Conservation (phyloP, 1,140 invertebrate species). For the Centruroides vittatus region DNA sequence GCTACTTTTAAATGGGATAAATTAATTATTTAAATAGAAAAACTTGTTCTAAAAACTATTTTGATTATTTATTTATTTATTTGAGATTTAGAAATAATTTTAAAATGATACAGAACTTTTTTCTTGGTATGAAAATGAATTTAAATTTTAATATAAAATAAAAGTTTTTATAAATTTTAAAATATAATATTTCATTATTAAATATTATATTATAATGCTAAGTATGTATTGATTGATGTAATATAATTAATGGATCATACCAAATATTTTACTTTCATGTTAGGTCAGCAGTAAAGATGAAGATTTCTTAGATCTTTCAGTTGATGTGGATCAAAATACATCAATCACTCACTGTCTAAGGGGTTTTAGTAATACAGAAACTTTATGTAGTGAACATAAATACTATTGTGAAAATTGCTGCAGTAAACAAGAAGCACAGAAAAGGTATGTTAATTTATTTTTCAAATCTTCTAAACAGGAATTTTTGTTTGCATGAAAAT, state of each 20-base stretch:
- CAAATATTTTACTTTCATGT: slow-evolving; percentile 3
- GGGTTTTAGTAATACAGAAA: slow-evolving; percentile 97
- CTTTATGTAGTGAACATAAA: slow-evolving; percentile 98
- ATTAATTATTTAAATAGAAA: too few relatives aligned
- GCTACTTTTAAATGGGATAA: too few relatives aligned
- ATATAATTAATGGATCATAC: too few relatives aligned
- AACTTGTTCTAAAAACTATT: too few relatives aligned
- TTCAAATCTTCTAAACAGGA: too few relatives aligned
- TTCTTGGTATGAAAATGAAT: too few relatives aligned
- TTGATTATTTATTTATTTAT: too few relatives aligned
- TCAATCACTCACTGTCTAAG: slow-evolving; percentile 96
- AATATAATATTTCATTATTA: background rate
- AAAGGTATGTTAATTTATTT: slow-evolving; percentile 29
- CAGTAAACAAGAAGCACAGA: slow-evolving; percentile 96
- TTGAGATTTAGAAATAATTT: too few relatives aligned
- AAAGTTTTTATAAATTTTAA: background rate
- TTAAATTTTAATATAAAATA: background rate
- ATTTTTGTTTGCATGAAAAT: too few relatives aligned
- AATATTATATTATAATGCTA: background rate
- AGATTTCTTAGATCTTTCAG: slow-evolving; percentile 97
- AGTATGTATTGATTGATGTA: too few relatives aligned
- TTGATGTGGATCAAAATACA: slow-evolving; percentile 98
- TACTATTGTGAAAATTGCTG: slow-evolving; percentile 99
- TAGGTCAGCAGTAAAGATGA: slow-evolving; percentile 94
- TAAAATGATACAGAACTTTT: too few relatives aligned